Evolutionary conservation across 2,888 invertebrate genomes (phyloP).

Genomic region (Muscina levida): DNA sequence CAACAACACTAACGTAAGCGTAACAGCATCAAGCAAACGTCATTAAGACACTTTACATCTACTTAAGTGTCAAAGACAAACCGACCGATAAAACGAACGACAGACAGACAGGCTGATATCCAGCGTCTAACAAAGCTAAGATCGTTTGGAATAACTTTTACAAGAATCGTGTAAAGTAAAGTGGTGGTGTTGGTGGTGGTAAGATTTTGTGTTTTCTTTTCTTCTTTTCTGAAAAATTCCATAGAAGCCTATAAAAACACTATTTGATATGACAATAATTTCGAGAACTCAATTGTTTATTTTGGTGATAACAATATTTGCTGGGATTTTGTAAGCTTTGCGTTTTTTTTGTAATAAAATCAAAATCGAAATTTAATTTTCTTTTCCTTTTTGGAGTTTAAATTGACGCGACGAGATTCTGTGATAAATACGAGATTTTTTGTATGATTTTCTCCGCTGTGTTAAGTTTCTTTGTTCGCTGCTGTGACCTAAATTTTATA

Average conservation of each 20-base stretch:
- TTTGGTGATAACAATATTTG: too few species aligned
- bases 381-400: neutral
- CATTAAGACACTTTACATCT: constrained; percentile 17
- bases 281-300: constrained; percentile 18
- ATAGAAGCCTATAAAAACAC: constrained; percentile 24
- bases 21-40: neutral
- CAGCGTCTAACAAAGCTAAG: neutral
- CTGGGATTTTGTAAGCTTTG: too few species aligned
- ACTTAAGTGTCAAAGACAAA: constrained; percentile 34
- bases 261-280: constrained; percentile 21
- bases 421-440: too few species aligned
- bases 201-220: too few species aligned
- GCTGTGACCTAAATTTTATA: neutral
- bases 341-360: neutral
- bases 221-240: neutral
- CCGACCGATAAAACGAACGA: neutral
- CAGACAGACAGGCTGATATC: neutral
- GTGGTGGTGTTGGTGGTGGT: too few species aligned
- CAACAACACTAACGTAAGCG: neutral
- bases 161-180: too few species aligned
- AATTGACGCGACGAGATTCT: too few species aligned
- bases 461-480: neutral
- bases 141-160: neutral
- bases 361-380: neutral
- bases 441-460: neutral